Evolutionary conservation across 1,140 invertebrate genomes (phyloP), one percentile per base, ranked within the genome.

Genomic region (Carcinoscorpius rotundicauda): DNA sequence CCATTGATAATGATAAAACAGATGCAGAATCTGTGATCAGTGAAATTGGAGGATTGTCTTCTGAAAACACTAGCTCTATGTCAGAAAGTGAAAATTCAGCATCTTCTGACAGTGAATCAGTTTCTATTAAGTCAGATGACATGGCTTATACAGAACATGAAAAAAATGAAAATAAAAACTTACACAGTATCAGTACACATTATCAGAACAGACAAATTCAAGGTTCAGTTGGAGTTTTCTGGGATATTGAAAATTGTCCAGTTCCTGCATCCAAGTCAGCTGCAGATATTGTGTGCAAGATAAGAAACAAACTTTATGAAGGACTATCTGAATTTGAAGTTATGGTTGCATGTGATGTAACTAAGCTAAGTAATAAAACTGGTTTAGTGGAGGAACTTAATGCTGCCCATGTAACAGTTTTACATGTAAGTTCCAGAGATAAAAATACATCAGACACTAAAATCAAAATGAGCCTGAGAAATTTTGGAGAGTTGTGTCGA

Each of bases 371-470:
- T 50, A 10, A 11, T 8, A 55, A 55, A n/a, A n/a, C n/a, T n/a
- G 11, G 6, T 49, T 52, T 67, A 49, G 49, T 51, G 1, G 61
- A 59, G 49, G 68, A 69, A 61, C 51, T 71, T 48, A 55, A 64
- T 61, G 52, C 58, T 51, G 60, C 66, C 4, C 11, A 63, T 52
- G 66, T 68, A 6, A 69, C 58, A 51, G 53, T 72, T 51, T 52
- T 61, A 50, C 68, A 72, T 62, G 65, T 69, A n/a, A 64, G 58
- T 49, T 60, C 61, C 8, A 55, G 9, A 4, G 60, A 51, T 58
- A 72, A 72, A 62, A 72, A 72, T 67, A 70, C 71, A 48, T 67
- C 71, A 5, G 71, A 72, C 62, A 52, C 58, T 3, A 72, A 72
- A 63, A 29, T 72, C 1, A 66, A 61, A 11, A 52, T 49, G 6